A percentile compares a stretch with the other conserved stretches of the same genome.
phyloP scores from a whole-genome alignment of 2,797 vertebrate species.

The Alectoris magna region DNA sequence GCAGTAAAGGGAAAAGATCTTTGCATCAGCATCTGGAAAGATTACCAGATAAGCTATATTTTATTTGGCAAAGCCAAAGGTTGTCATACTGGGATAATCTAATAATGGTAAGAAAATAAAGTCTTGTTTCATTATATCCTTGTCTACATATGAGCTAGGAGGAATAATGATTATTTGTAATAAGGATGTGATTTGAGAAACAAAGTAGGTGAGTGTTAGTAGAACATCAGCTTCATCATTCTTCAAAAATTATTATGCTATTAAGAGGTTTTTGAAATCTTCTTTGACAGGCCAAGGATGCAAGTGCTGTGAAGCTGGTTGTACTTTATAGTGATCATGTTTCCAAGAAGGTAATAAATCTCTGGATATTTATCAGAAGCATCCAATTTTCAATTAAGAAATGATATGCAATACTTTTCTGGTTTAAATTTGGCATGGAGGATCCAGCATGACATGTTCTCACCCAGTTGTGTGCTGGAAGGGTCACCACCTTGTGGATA shows the following conservation, averaged over 20 bases:
- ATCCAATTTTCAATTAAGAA: neutral
- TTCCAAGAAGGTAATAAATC: neutral
- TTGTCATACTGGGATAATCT: neutral
- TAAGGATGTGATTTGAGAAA: neutral
- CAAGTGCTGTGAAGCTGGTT: neutral
- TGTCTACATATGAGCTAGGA: neutral
- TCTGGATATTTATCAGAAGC: neutral
- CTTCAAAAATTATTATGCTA: neutral
- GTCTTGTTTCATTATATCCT: neutral
- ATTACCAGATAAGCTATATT: neutral
- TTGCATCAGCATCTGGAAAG: neutral
- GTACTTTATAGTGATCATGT: neutral
- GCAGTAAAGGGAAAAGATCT: neutral
- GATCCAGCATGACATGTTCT: neutral
- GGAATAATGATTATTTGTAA: neutral
- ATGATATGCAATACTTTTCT: neutral
- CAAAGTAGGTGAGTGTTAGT: neutral
- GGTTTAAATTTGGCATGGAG: slow-evolving; percentile 4
- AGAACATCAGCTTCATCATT: neutral
- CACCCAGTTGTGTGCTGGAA: neutral
- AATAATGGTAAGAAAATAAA: neutral
- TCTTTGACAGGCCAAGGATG: neutral
- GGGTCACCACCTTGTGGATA: neutral
- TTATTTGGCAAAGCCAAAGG: neutral
- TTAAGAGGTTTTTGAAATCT: slow-evolving; percentile 15